phyloP scores from a whole-genome alignment of 2,113 vertebrate genomes.

The Labeo rohita region DNA sequence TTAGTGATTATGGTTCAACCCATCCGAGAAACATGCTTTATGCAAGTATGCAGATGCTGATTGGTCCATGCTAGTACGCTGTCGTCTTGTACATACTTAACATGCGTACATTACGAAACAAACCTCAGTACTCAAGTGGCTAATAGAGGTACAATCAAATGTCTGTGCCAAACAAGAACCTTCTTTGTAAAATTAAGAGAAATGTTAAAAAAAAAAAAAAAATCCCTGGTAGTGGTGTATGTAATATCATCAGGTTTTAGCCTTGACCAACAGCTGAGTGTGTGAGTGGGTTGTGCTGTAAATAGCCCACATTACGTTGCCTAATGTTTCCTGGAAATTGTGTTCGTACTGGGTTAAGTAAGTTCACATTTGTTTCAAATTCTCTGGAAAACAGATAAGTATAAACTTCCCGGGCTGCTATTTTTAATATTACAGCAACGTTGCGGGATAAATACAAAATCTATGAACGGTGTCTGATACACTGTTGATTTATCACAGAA shows the following conservation, averaged over 20 bases:
- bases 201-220: background rate
- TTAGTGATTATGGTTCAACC: background rate
- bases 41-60: background rate
- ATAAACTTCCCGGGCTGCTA: background rate
- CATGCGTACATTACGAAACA: background rate
- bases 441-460: background rate
- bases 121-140: background rate
- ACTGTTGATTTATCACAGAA: background rate
- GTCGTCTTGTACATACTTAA: background rate
- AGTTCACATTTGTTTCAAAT: background rate
- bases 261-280: background rate
- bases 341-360: background rate
- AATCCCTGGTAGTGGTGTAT: background rate
- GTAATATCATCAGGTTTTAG: slow-evolving; percentile 17
- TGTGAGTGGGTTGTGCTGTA: background rate
- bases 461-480: background rate
- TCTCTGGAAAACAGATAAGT: background rate
- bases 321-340: slow-evolving; percentile 2
- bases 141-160: background rate
- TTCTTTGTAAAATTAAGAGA: background rate
- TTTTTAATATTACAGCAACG: background rate
- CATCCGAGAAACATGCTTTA: background rate
- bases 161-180: background rate
- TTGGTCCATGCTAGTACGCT: background rate
- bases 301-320: background rate